Evolutionary conservation across 2,797 vertebrate species (phyloP).

Genomic region (Okamejei kenojei): DNA sequence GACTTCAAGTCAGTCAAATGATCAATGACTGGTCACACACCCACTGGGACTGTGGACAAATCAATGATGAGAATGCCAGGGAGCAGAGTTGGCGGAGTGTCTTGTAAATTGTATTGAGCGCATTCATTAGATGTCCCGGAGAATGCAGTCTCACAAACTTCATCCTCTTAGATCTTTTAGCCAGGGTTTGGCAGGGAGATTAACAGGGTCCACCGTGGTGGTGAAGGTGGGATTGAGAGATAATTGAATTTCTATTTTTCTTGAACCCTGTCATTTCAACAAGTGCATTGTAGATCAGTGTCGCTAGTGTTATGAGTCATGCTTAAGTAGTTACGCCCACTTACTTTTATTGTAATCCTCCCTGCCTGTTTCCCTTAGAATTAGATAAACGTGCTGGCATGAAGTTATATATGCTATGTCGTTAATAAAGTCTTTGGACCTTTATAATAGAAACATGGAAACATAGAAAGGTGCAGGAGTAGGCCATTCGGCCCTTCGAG

Average conservation of each 20-base stretch:
- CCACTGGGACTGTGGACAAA: neutral
- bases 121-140: neutral
- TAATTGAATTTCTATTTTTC: neutral
- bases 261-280: neutral
- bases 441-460: too few relatives aligned
- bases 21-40: neutral
- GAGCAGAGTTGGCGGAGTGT: neutral
- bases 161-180: neutral
- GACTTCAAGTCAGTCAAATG: neutral
- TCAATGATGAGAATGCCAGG: neutral
- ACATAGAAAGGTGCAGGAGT: too few relatives aligned
- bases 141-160: neutral
- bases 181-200: neutral
- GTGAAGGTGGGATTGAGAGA: neutral
- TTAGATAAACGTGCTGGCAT: too few relatives aligned
- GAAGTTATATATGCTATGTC: too few relatives aligned
- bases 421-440: too few relatives aligned
- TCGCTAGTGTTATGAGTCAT: too few relatives aligned
- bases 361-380: too few relatives aligned
- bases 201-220: neutral
- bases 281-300: neutral
- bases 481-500: too few relatives aligned
- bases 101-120: neutral
- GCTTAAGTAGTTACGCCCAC: too few relatives aligned
- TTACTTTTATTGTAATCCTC: too few relatives aligned